These are phyloP conservation scores for Ictalurus furcatus DNA, from an alignment of 2,113 vertebrate species.

Conservation along the genomic window DNA sequence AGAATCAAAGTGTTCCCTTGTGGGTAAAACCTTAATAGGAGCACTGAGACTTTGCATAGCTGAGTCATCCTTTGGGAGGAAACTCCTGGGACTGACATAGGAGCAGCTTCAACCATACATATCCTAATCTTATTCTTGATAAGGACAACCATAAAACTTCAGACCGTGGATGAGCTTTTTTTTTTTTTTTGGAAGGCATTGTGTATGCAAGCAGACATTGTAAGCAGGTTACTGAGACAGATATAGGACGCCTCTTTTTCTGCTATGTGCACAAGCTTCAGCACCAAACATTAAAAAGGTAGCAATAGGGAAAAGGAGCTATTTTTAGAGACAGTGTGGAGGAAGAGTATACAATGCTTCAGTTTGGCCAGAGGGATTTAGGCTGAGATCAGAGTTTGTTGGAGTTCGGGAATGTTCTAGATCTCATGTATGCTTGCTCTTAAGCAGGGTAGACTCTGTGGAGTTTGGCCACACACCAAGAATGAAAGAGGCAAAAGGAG, in stretches of 20 bases:
- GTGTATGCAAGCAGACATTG: not conserved
- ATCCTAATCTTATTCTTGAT: constrained; percentile 18
- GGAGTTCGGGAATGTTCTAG: constrained; percentile 1
- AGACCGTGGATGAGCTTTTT: too few species aligned
- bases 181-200: not conserved
- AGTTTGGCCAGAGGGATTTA: constrained; percentile 24
- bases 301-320: constrained; percentile 45
- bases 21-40: constrained; percentile 35
- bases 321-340: constrained; percentile 57
- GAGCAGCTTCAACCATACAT: not conserved
- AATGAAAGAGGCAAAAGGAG: constrained; percentile 10
- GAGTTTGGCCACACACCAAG: not conserved
- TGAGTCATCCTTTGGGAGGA: constrained; percentile 31
- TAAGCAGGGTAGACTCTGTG: constrained; percentile 43
- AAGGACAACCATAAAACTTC: not conserved
- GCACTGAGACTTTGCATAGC: constrained; percentile 1
- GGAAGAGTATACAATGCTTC: constrained; percentile 42
- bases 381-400: constrained; percentile 1
- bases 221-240: not conserved
- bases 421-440: constrained; percentile 43
- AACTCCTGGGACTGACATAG: not conserved
- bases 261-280: not conserved
- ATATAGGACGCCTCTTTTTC: not conserved
- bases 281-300: not conserved
- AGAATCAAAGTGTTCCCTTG: constrained; percentile 56